A percentile compares a stretch with the other conserved stretches of the same genome.
These are phyloP conservation scores for Prochilodus magdalenae DNA, from an alignment of 2,113 vertebrate species.

Conservation along the genomic window DNA sequence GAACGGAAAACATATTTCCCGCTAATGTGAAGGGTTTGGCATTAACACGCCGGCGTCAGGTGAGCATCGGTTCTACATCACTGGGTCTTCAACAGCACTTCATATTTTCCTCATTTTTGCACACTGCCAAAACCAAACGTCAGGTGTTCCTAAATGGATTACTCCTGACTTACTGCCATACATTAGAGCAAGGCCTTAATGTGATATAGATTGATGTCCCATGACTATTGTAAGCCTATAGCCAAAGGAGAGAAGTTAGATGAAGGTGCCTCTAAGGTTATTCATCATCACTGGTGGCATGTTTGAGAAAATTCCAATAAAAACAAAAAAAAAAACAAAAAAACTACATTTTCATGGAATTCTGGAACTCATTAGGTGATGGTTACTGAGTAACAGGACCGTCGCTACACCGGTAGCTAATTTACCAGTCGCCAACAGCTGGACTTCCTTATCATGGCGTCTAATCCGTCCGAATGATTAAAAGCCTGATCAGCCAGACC, in stretches of 20 bases:
- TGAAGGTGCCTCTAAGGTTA: neutral
- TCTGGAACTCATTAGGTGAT: neutral
- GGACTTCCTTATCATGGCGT: slow-evolving; percentile 11
- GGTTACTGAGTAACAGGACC: neutral
- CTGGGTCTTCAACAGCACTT: neutral
- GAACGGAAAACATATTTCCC: slow-evolving; percentile 50
- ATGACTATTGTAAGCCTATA: neutral
- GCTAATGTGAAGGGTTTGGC: slow-evolving; percentile 51
- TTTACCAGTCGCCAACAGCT: neutral
- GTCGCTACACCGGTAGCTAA: neutral
- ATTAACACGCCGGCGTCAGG: slow-evolving; percentile 40
- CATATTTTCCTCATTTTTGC: neutral
- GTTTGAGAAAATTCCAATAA: no score
- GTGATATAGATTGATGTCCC: no score
- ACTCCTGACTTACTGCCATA: neutral
- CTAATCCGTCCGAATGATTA: slow-evolving; percentile 37
- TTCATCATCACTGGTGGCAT: neutral
- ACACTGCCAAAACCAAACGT: neutral
- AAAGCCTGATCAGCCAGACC: neutral
- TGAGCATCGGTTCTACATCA: neutral
- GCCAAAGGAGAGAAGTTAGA: neutral
- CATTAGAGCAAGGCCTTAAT: neutral
- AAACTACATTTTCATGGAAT: no score
- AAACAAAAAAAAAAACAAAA: no score
- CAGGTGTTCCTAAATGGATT: neutral